Base-by-base conservation (phyloP, 1,140 invertebrate genomes). In the Glossosoma conforme region DNA sequence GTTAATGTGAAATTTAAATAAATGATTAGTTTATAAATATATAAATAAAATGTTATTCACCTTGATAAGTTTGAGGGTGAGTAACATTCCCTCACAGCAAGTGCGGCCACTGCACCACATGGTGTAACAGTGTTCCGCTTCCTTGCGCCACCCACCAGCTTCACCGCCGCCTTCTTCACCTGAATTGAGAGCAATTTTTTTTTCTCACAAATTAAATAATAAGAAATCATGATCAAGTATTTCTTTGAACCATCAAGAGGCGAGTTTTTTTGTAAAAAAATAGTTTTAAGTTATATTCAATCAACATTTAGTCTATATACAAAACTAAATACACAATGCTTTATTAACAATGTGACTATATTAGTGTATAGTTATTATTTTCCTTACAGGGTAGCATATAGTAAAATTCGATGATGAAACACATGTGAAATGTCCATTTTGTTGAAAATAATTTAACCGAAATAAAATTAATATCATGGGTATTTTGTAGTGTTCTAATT, bases 11-110 rank as follows among this genome's bases (percentile, higher is more conserved):
- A n/a, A n/a, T n/a, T n/a, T n/a, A n/a, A n/a, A n/a, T n/a, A n/a
- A n/a, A n/a, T n/a, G n/a, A n/a, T n/a, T n/a, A n/a, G n/a, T n/a
- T n/a, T n/a, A n/a, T n/a, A n/a, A n/a, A n/a, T n/a, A n/a, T n/a
- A n/a, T n/a, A n/a, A n/a, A n/a, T n/a, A n/a, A n/a, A n/a, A n/a
- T n/a, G n/a, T n/a, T n/a, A n/a, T n/a, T n/a, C 72, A 84, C 83
- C 72, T 98, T 98, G 22, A 97, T 82, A 33, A 98, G 79, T 68
- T 94, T 94, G 14, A 99, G 73, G 61, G 98, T 95, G 1, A 98
- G 87, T 15, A 98, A 76, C 91, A 99, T 94, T 11, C 95, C 95
- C 67, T 98, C 93, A 60, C 94, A 94, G 61, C 90, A 94, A 5
- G 86, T 82, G 36, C 96, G 74, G 0, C 97, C 97, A 60, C 91